Evolutionary conservation across 37 sponge, comb jelly and placozoan genomes (phyloP).

Genomic region (Eunapius fragilis): DNA sequence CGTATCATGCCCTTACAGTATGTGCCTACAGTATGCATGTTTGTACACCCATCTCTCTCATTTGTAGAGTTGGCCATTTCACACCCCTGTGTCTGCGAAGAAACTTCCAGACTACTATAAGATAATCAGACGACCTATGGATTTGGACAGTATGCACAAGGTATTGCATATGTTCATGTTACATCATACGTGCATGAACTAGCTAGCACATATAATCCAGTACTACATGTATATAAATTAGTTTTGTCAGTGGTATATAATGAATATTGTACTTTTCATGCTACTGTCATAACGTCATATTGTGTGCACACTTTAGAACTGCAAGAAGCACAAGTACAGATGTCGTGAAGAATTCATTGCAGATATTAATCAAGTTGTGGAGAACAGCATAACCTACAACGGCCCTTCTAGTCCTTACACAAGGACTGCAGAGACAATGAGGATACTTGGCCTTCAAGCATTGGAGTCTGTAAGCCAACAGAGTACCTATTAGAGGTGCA

Average conservation of each 20-base stretch:
- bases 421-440: constrained; percentile 61
- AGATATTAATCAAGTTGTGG: constrained; percentile 89
- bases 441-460: constrained; percentile 21
- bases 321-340: constrained; percentile 47
- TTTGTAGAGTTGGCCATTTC: constrained; percentile 80
- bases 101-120: constrained; percentile 95
- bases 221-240: too few species aligned
- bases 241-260: too few species aligned
- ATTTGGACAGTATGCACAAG: constrained; percentile 86
- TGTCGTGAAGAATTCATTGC: constrained; percentile 74
- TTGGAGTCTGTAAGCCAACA: constrained; percentile 48
- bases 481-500: too few species aligned
- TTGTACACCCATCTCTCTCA: neutral
- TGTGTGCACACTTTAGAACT: constrained; percentile 40
- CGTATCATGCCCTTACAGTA: too few species aligned
- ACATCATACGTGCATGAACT: too few species aligned
- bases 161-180: constrained; percentile 38
- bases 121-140: constrained; percentile 85
- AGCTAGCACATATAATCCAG: too few species aligned
- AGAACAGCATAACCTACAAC: constrained; percentile 93
- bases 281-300: too few species aligned
- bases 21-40: too few species aligned
- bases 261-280: too few species aligned
- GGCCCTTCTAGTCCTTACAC: constrained; percentile 71
- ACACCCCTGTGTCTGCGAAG: constrained; percentile 86